Evolutionary conservation across 2,113 vertebrate genomes (phyloP), one percentile per base, ranked within the genome.

Genomic region (Ploceus nigricollis): DNA sequence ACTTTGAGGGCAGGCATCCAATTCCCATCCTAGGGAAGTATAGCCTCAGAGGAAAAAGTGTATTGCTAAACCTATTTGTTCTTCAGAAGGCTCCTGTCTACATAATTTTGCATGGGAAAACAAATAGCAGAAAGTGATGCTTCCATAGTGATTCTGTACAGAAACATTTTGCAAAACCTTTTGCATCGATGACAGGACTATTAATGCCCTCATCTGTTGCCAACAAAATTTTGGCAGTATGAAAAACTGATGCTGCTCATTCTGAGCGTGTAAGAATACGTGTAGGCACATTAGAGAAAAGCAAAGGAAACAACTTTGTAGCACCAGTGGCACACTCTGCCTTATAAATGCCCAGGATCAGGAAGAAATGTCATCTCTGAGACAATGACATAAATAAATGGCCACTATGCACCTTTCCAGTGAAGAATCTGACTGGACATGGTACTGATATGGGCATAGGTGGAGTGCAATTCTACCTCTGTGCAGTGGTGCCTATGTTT

Each of bases 371-470:
- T 24, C 25, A 37, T 31, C 24, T 39, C 10, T 44, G 58, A 50
- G 42, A 61, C 7, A 25, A 25, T 48, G 44, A 53, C 13, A 17
- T 77, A 45, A 44, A 47, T n/a, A 83, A 73, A 58, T 75, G 60
- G 30, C 27, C 63, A 50, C 39, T 37, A 4, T 45, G n/a, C 28
- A 51, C 63, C 31, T 81, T 90, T 73, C 51, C 69, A 81, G 47
- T 37, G 76, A 81, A 51, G 60, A 72, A 44, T 84, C 28, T 89
- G 45, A 50, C 45, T 73, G 73, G 21, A 35, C 9, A 4, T 19
- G 14, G 50, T 68, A 33, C 63, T 58, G 87, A 37, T 28, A 42
- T 0, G 0, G 15, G 30, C 0, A 0, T 27, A 73, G 57, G 58
- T 47, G 50, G 53, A 90, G 18, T 25, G 16, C 28, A 71, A 13